Evolutionary conservation across 2,113 vertebrate genomes (phyloP).

Genomic region (Burhinus bistriatus): DNA sequence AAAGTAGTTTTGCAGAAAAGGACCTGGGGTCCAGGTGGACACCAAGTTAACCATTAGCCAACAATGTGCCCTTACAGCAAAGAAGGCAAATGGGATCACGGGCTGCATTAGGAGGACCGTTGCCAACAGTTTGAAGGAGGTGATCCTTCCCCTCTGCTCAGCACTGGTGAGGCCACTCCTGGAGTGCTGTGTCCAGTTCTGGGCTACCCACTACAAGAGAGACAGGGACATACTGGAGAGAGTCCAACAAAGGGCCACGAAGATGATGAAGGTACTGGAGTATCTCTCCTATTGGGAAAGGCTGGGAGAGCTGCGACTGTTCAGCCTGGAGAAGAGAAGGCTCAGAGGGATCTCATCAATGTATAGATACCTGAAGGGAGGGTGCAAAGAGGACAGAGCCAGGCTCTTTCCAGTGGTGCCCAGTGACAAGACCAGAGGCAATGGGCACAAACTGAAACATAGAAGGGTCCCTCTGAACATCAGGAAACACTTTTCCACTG

Average conservation of each 20-base stretch:
- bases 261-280: background rate
- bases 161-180: background rate
- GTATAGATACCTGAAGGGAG: background rate
- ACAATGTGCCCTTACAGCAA: too few relatives aligned
- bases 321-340: background rate
- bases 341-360: background rate
- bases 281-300: background rate
- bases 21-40: too few relatives aligned
- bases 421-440: background rate
- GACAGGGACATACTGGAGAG: background rate
- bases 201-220: background rate
- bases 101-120: background rate
- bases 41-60: background rate
- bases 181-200: background rate
- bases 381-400: background rate
- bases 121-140: background rate
- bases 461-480: background rate
- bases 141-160: background rate
- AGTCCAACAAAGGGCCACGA: background rate
- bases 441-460: background rate
- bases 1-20: background rate
- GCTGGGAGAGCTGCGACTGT: background rate
- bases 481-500: background rate
- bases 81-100: accelerated
- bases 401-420: background rate